phyloP scores from a whole-genome alignment of 1,140 invertebrate genomes.

The Carposina sasakii region DNA sequence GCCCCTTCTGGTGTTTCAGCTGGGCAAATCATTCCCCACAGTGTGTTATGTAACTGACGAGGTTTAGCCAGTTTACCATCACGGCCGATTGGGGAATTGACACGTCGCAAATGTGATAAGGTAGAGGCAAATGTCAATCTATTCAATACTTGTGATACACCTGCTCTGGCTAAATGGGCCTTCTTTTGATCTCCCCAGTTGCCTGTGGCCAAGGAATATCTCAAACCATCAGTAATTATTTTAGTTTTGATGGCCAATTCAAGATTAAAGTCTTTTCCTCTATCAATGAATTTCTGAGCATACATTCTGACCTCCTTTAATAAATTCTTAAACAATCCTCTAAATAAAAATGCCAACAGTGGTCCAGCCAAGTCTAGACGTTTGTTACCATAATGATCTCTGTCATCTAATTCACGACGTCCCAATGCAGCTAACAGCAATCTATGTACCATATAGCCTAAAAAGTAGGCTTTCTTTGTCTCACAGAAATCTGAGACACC shows the following conservation, averaged over 20 bases:
- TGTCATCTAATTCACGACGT: constrained; percentile 95
- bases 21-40: constrained; percentile 99
- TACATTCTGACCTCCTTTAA: constrained; percentile 98
- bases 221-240: constrained; percentile 97
- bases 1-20: constrained; percentile 98
- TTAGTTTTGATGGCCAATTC: constrained; percentile 98
- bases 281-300: constrained; percentile 99
- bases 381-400: constrained; percentile 99
- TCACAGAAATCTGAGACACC: constrained; percentile 99
- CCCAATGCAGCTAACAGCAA: constrained; percentile 95
- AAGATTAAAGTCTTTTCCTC: constrained; percentile 98
- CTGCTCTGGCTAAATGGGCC: constrained; percentile 96
- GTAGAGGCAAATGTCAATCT: constrained; percentile 98
- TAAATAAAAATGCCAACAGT: constrained; percentile 94
- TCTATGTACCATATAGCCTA: constrained; percentile 99
- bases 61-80: constrained; percentile 99
- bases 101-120: constrained; percentile 95
- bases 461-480: constrained; percentile 98
- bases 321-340: constrained; percentile 94
- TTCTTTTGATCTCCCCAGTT: constrained; percentile 99
- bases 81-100: constrained; percentile 98
- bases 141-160: constrained; percentile 94
- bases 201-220: constrained; percentile 98
- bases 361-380: constrained; percentile 97
- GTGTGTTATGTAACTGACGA: constrained; percentile 97